Evolutionary conservation across 2,797 vertebrate species (phyloP).

Genomic region (Notolabrus celidotus): DNA sequence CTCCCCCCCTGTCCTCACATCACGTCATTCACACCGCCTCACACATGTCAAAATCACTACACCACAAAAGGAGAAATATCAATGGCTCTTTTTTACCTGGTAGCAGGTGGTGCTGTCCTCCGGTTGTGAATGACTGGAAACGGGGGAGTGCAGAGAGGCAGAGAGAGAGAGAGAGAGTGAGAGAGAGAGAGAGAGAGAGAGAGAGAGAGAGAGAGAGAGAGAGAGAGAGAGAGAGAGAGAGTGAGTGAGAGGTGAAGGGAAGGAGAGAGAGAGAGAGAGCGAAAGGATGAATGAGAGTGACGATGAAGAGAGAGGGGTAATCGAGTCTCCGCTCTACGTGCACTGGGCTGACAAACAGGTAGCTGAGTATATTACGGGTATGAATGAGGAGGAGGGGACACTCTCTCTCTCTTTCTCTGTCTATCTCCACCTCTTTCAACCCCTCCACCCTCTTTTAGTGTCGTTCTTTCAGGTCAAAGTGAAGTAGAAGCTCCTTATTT

Average conservation of each 20-base stretch:
- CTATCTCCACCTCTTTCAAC: slow-evolving; percentile 59
- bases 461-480: slow-evolving; percentile 64
- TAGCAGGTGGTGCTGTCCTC: slow-evolving; percentile 77
- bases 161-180: slow-evolving; percentile 57
- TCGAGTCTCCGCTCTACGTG: slow-evolving; percentile 72
- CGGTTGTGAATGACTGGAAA: slow-evolving; percentile 73
- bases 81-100: slow-evolving; percentile 75
- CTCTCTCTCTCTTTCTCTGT: slow-evolving; percentile 31
- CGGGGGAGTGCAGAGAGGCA: slow-evolving; percentile 42
- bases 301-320: slow-evolving; percentile 65
- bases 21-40: slow-evolving; percentile 47
- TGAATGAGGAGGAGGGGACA: slow-evolving; percentile 81
- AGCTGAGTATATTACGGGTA: slow-evolving; percentile 69
- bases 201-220: slow-evolving; percentile 48
- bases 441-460: slow-evolving; percentile 2
- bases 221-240: slow-evolving; percentile 48
- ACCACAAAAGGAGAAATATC: slow-evolving; percentile 44
- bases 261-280: slow-evolving; percentile 59
- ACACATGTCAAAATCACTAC: slow-evolving; percentile 42
- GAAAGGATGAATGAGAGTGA: slow-evolving; percentile 84
- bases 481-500: slow-evolving; percentile 73
- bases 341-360: slow-evolving; percentile 80
- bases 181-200: slow-evolving; percentile 35
- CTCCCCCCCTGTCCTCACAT: slow-evolving; percentile 26
- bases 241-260: slow-evolving; percentile 81